Evolutionary conservation across 2,888 invertebrate species (phyloP).

Genomic region (Drosophila prostipennis): DNA sequence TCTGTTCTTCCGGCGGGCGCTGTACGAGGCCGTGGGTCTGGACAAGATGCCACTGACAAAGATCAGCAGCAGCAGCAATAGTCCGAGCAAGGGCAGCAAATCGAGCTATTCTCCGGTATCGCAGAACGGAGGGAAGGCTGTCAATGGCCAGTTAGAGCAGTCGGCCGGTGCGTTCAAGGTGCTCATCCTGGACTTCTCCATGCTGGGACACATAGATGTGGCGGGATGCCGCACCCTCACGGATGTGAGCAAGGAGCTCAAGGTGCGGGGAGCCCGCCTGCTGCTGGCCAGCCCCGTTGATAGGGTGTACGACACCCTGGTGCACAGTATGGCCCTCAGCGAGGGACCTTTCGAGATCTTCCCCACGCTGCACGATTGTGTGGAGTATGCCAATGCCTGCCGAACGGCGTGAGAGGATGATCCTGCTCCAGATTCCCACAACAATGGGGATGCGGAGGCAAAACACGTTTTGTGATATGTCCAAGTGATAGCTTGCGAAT

Average conservation of each 20-base stretch:
- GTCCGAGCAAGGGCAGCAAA: conserved; percentile 21
- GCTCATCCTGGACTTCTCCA: conserved; percentile 87
- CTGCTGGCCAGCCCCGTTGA: conserved; percentile 86
- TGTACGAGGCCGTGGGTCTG: conserved; percentile 85
- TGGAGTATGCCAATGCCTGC: conserved; percentile 84
- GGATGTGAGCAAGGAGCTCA: conserved; percentile 85
- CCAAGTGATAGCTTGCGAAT: conserved; percentile 53
- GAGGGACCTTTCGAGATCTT: conserved; percentile 85
- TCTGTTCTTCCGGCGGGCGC: conserved; percentile 85
- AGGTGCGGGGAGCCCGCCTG: conserved; percentile 85
- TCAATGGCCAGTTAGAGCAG: conserved; percentile 41
- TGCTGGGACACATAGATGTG: conserved; percentile 87
- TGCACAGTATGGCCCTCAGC: conserved; percentile 82
- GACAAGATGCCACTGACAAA: conserved; percentile 62
- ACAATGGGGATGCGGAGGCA: not conserved
- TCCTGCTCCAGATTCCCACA: not conserved
- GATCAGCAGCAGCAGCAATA: conserved; percentile 20
- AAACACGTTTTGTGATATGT: conserved; percentile 43
- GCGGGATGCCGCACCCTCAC: conserved; percentile 87
- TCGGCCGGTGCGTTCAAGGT: conserved; percentile 67
- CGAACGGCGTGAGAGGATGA: conserved; percentile 71
- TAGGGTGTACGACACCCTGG: conserved; percentile 82
- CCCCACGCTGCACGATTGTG: conserved; percentile 88
- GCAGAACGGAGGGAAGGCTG: conserved; percentile 51
- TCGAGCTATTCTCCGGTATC: conserved; percentile 56